phyloP scores from a whole-genome alignment of 2,888 invertebrate species.

The Lypha dubia region DNA sequence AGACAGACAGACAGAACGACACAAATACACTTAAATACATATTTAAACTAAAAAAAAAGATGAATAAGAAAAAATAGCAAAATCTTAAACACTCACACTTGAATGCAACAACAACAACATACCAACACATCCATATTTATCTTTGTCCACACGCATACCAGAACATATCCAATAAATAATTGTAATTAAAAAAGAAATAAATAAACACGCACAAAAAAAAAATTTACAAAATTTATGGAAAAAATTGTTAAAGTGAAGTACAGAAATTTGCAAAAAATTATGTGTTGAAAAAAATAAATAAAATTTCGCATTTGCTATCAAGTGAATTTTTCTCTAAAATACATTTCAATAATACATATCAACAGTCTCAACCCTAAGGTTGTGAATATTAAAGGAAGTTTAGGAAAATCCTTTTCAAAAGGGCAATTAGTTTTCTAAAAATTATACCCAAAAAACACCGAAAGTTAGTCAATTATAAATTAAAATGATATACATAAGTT shows the following conservation, averaged over 20 bases:
- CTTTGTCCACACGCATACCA: constrained; percentile 44
- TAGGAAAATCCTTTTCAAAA: constrained; percentile 20
- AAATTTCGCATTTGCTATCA: neutral
- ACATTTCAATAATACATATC: constrained; percentile 61
- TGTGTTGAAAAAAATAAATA: neutral
- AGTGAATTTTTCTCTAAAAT: constrained; percentile 8
- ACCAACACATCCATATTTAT: constrained; percentile 59
- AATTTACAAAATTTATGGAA: constrained; percentile 10
- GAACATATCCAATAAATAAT: constrained; percentile 45
- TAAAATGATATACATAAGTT: constrained; percentile 3
- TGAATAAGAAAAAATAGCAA: constrained; percentile 24
- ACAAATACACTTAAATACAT: constrained; percentile 52
- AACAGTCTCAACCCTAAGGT: constrained; percentile 54
- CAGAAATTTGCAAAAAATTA: constrained; percentile 22
- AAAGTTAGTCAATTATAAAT: constrained; percentile 32
- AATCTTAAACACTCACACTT: constrained; percentile 32
- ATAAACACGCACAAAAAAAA: constrained; percentile 48
- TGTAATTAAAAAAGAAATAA: constrained; percentile 18
- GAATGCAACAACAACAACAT: constrained; percentile 53
- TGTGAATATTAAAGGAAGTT: constrained; percentile 37
- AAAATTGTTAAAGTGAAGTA: constrained; percentile 2
- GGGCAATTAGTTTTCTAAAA: neutral
- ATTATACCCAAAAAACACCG: constrained; percentile 17
- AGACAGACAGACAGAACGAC: constrained; percentile 67
- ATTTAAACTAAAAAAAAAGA: too few relatives aligned